These are phyloP conservation scores for Alloplasta piceator DNA, from an alignment of 2,888 invertebrate species.

Conservation along the genomic window DNA sequence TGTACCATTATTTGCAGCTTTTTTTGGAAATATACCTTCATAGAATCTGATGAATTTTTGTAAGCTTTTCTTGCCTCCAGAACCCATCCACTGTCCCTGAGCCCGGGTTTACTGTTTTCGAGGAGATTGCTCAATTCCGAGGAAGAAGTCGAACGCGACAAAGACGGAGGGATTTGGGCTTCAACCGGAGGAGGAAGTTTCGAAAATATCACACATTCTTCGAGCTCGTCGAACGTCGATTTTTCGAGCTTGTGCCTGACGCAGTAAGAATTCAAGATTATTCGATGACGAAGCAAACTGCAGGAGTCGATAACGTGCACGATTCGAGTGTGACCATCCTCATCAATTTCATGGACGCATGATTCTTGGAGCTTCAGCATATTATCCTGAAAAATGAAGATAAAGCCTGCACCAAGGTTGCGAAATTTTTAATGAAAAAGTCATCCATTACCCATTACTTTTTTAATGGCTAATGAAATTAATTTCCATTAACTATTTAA, in stretches of 20 bases:
- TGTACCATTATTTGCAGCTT: background rate
- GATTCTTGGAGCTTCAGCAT: slow-evolving; percentile 75
- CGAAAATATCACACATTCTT: slow-evolving; percentile 75
- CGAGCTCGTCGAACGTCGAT: slow-evolving; percentile 63
- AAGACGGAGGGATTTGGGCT: background rate
- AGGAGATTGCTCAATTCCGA: slow-evolving; percentile 75
- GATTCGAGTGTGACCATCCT: slow-evolving; percentile 66
- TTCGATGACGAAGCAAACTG: slow-evolving; percentile 75
- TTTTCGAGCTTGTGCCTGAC: slow-evolving; percentile 70
- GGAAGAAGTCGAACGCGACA: slow-evolving; percentile 49
- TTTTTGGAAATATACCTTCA: slow-evolving; percentile 71
- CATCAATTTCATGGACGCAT: slow-evolving; percentile 68
- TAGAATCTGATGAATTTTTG: slow-evolving; percentile 71
- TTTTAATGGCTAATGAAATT: too few species aligned
- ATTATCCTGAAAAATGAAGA: slow-evolving; percentile 70
- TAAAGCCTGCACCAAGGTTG: too few species aligned
- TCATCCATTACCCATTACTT: too few species aligned
- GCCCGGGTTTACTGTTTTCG: slow-evolving; percentile 74
- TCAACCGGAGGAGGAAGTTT: slow-evolving; percentile 73
- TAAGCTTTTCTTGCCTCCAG: slow-evolving; percentile 76
- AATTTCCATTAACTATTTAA: too few species aligned
- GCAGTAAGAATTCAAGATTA: slow-evolving; percentile 76
- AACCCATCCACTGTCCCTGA: slow-evolving; percentile 79
- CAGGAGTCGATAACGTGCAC: slow-evolving; percentile 75
- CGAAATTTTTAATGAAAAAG: too few species aligned